Conservation (phyloP, 2,113 vertebrate species). For the Crypturellus undulatus region DNA sequence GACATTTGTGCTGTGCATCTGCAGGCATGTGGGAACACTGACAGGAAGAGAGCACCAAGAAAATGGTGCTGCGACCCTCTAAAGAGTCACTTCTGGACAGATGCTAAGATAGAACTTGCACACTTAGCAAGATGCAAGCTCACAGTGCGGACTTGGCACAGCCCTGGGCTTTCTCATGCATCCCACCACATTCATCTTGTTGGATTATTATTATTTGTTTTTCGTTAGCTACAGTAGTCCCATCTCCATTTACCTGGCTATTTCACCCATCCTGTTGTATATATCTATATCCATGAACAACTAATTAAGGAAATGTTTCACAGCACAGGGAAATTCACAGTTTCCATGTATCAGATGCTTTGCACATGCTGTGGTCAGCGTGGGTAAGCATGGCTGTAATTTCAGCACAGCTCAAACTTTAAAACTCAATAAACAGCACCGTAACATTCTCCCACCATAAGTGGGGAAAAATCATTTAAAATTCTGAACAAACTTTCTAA, state of each 20-base stretch:
- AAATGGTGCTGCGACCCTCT: not conserved
- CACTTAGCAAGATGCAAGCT: not conserved
- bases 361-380: not conserved
- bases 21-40: not conserved
- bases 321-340: not conserved
- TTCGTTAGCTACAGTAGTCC: not conserved
- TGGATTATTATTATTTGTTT: not conserved
- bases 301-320: constrained; percentile 5
- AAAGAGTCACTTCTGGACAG: not conserved
- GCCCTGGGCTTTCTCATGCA: not conserved
- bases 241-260: not conserved
- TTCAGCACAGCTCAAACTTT: not conserved
- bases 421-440: not conserved
- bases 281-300: not conserved
- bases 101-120: not conserved
- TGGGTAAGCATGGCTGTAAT: not conserved
- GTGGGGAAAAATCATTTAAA: not conserved
- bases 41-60: not conserved
- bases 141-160: not conserved
- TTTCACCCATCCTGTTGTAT: not conserved
- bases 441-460: not conserved
- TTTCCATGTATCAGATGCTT: not conserved
- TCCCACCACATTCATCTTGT: not conserved
- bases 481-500: not conserved
- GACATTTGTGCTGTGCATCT: not conserved